Evolutionary conservation across 2,797 vertebrate genomes (phyloP).

Genomic region (Phrynocephalus guinanensis): DNA sequence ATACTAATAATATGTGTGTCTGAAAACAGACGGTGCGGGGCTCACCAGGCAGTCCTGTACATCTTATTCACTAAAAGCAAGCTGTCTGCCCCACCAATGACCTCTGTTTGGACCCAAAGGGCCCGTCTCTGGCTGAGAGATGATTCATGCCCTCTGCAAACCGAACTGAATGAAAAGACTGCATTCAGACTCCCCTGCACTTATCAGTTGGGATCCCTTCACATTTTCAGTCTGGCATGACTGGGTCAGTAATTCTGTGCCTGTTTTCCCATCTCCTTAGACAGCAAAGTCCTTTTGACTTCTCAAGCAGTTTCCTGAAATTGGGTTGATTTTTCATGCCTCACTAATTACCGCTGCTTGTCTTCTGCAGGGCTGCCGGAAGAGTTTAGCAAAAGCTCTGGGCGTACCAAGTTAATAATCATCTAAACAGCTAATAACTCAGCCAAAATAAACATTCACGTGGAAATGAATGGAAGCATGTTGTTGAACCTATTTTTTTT

Average conservation of each 20-base stretch:
- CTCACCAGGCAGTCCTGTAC: slow-evolving; percentile 33
- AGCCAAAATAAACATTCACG: slow-evolving; percentile 41
- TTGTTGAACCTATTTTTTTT: slow-evolving; percentile 43
- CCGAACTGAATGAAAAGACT: slow-evolving; percentile 68
- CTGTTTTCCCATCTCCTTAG: slow-evolving; percentile 64
- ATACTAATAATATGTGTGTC: slow-evolving; percentile 41
- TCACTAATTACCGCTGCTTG: slow-evolving; percentile 69
- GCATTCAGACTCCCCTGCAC: slow-evolving; percentile 54
- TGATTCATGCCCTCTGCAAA: slow-evolving; percentile 63
- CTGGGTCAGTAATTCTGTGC: slow-evolving; percentile 64
- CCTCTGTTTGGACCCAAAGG: slow-evolving; percentile 64
- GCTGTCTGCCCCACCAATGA: slow-evolving; percentile 52
- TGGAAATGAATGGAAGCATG: slow-evolving; percentile 32
- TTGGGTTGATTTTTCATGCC: slow-evolving; percentile 71
- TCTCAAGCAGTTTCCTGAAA: slow-evolving; percentile 67
- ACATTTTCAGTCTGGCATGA: slow-evolving; percentile 69
- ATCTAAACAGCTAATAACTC: slow-evolving; percentile 54
- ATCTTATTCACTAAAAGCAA: slow-evolving; percentile 53
- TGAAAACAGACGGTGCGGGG: slow-evolving; percentile 42
- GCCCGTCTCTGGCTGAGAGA: slow-evolving; percentile 61
- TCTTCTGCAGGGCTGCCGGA: slow-evolving; percentile 59
- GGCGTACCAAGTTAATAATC: slow-evolving; percentile 59
- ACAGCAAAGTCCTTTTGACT: slow-evolving; percentile 63
- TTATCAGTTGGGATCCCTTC: slow-evolving; percentile 72
- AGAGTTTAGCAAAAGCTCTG: slow-evolving; percentile 58